Evolutionary conservation across 2,113 vertebrate species (phyloP).

Genomic region (Psittacula cyanocephala): DNA sequence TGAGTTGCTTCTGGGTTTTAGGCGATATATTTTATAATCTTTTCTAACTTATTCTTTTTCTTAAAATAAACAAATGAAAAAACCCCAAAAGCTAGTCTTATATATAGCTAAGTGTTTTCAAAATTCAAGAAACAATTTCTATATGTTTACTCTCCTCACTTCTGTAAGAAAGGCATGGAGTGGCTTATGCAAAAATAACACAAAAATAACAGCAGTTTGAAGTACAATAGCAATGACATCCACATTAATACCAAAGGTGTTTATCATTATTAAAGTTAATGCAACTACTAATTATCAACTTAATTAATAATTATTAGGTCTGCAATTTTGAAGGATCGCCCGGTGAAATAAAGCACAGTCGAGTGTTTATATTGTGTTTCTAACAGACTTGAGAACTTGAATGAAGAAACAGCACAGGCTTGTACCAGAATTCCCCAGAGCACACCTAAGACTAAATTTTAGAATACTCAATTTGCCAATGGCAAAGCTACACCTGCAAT

Average conservation of each 20-base stretch:
- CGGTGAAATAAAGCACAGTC: not conserved
- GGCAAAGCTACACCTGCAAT: not conserved
- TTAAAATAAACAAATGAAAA: not conserved
- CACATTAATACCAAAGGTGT: conserved; percentile 2
- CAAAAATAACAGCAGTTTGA: not conserved
- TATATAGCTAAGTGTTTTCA: not conserved
- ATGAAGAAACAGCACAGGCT: not conserved
- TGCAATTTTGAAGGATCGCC: conserved; percentile 29
- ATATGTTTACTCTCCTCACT: not conserved
- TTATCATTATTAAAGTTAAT: conserved; percentile 56
- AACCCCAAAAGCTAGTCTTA: not conserved
- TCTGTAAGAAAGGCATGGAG: not conserved
- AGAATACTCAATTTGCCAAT: not conserved
- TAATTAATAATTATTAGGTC: conserved; percentile 33
- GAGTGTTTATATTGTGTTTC: not conserved
- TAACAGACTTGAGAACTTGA: not conserved
- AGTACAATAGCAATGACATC: not conserved
- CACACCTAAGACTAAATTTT: not conserved
- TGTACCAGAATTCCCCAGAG: not conserved
- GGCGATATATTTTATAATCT: not conserved
- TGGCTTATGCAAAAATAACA: not conserved
- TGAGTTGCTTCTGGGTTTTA: not conserved
- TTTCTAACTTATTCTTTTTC: not conserved
- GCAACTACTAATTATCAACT: conserved; percentile 23
- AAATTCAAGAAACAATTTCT: not conserved